Evolutionary conservation across 1,140 invertebrate species (phyloP).

Genomic region (Antheraea pernyi): DNA sequence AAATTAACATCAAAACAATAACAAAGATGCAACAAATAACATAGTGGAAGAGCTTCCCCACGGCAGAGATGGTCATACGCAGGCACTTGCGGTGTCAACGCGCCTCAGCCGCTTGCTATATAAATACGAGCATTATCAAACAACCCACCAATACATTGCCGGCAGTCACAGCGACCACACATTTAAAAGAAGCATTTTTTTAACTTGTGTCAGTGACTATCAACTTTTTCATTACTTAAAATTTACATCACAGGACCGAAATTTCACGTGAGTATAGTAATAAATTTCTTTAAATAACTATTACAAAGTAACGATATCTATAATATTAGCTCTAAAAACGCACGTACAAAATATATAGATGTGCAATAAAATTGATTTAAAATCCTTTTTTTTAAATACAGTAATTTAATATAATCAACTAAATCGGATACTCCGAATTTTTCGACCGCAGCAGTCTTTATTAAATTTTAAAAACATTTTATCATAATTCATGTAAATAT

Average conservation of each 20-base stretch:
- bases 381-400: too few relatives aligned
- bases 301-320: not conserved
- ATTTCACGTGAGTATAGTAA: slow-evolving; percentile 50
- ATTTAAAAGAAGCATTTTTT: slow-evolving; percentile 47
- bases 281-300: not conserved
- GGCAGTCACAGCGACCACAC: slow-evolving; percentile 61
- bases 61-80: slow-evolving; percentile 34
- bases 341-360: too few relatives aligned
- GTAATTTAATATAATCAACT: too few relatives aligned
- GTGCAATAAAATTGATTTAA: too few relatives aligned
- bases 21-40: slow-evolving; percentile 22
- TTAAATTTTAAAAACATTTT: too few relatives aligned
- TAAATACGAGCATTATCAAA: slow-evolving; percentile 58
- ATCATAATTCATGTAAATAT: too few relatives aligned
- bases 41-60: slow-evolving; percentile 25
- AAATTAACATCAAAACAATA: slow-evolving; percentile 12
- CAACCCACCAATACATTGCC: slow-evolving; percentile 64
- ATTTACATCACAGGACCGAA: slow-evolving; percentile 49
- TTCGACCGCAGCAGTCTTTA: too few relatives aligned
- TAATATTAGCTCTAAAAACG: too few relatives aligned
- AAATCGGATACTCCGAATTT: too few relatives aligned
- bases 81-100: slow-evolving; percentile 40
- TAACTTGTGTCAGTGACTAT: slow-evolving; percentile 56
- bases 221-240: slow-evolving; percentile 19
- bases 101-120: slow-evolving; percentile 53